Evolutionary conservation across 2,888 invertebrate species (phyloP).

Genomic region (Xanthia icteritia): DNA sequence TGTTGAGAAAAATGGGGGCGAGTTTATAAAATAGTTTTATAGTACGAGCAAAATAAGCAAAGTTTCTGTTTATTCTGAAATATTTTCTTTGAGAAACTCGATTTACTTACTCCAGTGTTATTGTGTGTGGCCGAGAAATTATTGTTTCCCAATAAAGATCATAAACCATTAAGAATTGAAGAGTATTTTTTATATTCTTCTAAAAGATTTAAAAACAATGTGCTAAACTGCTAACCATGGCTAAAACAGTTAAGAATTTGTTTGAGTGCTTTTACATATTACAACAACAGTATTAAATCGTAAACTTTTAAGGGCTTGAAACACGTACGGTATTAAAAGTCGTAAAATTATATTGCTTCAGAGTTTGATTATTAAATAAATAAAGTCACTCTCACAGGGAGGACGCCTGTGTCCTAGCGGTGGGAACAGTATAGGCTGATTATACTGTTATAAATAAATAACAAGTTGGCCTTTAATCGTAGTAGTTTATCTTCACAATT

Average conservation of each 20-base stretch:
- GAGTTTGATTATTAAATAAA: neutral
- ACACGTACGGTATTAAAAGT: neutral
- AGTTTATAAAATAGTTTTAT: constrained; percentile 6
- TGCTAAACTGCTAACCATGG: too few species aligned
- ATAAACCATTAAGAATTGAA: neutral
- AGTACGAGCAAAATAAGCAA: neutral
- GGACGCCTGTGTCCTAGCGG: too few species aligned
- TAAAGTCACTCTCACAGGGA: too few species aligned
- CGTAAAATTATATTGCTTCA: neutral
- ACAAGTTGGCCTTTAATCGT: too few species aligned
- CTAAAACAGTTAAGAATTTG: neutral
- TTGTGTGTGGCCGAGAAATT: neutral
- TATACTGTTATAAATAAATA: neutral
- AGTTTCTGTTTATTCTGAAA: neutral
- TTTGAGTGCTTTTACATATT: neutral
- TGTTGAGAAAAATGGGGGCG: neutral
- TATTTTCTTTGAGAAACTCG: neutral
- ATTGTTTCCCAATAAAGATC: neutral
- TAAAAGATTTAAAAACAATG: neutral
- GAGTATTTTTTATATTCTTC: neutral
- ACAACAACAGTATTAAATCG: neutral
- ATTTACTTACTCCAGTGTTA: neutral
- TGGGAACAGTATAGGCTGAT: too few species aligned
- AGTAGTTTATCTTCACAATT: neutral
- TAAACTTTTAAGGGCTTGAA: neutral